phyloP scores from a whole-genome alignment of 2,113 vertebrate genomes.

The Myocastor coypus region DNA sequence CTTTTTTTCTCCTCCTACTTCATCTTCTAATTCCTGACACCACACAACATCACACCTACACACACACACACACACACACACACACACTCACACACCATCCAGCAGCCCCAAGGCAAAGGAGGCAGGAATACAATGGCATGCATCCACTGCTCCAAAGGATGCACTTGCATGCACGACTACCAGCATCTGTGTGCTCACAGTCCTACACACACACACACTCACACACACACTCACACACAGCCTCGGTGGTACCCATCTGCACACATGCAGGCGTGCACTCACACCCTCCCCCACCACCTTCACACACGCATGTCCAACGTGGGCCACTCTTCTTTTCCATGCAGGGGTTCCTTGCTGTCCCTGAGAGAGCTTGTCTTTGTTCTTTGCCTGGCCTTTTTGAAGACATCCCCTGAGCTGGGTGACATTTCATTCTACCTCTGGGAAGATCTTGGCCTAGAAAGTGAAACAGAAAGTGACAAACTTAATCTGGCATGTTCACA shows the following conservation, averaged over 20 bases:
- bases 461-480: neutral
- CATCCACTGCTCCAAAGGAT: rapidly evolving
- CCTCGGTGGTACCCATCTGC: rapidly evolving
- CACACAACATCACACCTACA: neutral
- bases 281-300: rapidly evolving
- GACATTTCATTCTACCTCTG: rapidly evolving
- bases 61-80: neutral
- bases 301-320: neutral
- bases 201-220: neutral
- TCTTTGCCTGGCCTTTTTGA: neutral
- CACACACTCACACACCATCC: neutral
- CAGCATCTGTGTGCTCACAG: neutral
- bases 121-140: rapidly evolving
- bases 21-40: neutral
- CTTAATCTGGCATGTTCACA: too few species aligned
- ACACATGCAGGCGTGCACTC: neutral
- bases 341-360: neutral
- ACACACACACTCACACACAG: neutral
- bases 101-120: neutral
- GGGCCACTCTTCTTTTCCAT: neutral
- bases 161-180: neutral
- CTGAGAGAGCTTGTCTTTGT: neutral
- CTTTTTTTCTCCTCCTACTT: conserved; percentile 53
- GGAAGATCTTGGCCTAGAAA: neutral
- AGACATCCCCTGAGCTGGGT: neutral